phyloP scores from a whole-genome alignment of 2,797 vertebrate genomes.

The Pyrocephalus nanus region DNA sequence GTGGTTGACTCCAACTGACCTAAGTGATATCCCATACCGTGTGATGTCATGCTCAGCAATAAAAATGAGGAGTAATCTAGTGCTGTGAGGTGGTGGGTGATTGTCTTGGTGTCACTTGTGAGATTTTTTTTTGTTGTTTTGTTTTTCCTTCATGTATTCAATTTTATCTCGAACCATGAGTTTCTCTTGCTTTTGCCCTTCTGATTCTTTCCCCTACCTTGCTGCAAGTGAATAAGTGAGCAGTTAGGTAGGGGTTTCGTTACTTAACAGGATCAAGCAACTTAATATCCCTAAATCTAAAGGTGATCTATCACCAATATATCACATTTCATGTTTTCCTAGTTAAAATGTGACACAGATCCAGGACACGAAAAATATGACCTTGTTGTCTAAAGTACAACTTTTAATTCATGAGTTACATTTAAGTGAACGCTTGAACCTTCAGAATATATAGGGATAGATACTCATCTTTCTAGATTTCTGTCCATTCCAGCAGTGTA shows the following conservation, averaged over 20 bases:
- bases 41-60: neutral
- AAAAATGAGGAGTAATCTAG: neutral
- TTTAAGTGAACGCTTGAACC: neutral
- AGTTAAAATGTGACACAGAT: neutral
- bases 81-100: neutral
- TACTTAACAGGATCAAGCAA: neutral
- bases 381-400: neutral
- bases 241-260: neutral
- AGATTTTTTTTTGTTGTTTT: neutral
- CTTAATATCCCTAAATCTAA: neutral
- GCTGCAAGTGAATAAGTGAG: neutral
- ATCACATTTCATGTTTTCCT: neutral
- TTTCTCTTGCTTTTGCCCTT: neutral
- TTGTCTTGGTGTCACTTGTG: neutral
- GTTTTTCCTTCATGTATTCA: neutral
- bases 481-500: neutral
- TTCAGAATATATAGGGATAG: neutral
- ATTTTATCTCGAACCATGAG: neutral
- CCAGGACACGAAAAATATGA: neutral
- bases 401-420: neutral
- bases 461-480: neutral
- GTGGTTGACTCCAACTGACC: neutral
- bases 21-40: neutral
- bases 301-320: fast-evolving
- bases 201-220: neutral